Percentiles rank a stretch among this genome's conserved stretches.
Evolutionary conservation across 2,113 vertebrate species (phyloP).

Genomic region (Nothocercus julius): DNA sequence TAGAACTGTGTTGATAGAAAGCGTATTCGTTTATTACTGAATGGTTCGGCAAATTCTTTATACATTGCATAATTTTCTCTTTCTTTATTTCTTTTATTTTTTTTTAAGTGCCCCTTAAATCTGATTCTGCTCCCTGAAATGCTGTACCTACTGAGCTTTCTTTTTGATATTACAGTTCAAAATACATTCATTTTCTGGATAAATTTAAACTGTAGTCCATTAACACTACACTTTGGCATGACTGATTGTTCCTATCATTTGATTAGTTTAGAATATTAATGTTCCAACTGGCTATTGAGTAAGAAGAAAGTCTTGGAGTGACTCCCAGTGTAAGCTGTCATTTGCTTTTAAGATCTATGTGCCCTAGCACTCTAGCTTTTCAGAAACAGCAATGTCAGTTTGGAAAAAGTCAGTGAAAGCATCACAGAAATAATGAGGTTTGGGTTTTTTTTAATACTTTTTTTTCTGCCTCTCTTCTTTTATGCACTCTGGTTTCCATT

Average conservation of each 20-base stretch:
- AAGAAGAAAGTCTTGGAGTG: neutral
- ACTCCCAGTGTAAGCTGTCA: neutral
- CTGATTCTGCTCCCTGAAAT: neutral
- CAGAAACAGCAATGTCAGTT: neutral
- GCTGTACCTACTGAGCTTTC: neutral
- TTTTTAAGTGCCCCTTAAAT: neutral
- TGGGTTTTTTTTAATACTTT: neutral
- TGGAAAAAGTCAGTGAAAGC: neutral
- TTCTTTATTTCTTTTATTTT: neutral
- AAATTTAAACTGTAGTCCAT: neutral
- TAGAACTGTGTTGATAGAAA: neutral
- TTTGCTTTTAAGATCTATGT: neutral
- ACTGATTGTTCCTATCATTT: neutral
- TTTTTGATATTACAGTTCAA: neutral
- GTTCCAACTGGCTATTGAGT: constrained; percentile 3
- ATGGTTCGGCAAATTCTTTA: neutral
- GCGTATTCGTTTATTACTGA: neutral
- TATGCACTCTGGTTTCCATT: neutral
- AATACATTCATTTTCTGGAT: neutral
- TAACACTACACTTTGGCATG: neutral
- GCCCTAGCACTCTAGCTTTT: neutral
- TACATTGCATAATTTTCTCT: neutral
- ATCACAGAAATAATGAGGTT: neutral
- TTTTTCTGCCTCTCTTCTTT: neutral
- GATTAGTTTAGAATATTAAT: constrained; percentile 9